Base-by-base conservation (phyloP, 2,797 vertebrate genomes). In the Phaenicophaeus curvirostris region DNA sequence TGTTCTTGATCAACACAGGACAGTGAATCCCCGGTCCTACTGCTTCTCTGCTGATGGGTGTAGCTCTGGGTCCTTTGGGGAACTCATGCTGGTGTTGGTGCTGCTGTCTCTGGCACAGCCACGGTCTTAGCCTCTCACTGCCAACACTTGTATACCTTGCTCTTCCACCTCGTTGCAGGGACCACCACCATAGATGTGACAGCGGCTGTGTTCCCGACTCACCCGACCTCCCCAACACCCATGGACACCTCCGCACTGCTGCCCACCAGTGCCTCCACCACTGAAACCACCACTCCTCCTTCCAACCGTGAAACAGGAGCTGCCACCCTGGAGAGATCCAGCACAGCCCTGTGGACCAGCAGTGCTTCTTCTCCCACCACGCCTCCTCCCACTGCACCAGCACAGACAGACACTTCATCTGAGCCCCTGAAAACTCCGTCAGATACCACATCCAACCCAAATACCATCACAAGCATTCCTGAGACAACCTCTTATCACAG, bases 11-110 rank as follows among this genome's bases (percentile, higher is more conserved):
- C 69, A 9, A 3, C 11, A 24, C 41, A 37, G 54, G 80, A 44
- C 0, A 1, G 53, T 3, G 69, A 71, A 35, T 6, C 5, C 25
- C 15, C 8, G 8, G 5, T 58, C 5, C 9, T 2, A 2, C 0
- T 2, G 11, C 1, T 62, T 61, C 6, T 2, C 0, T 10, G 35
- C 69, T 86, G 65, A 11, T 23, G 31, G 3, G 6, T 44, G 42
- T 41, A 78, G 58, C 48, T 58, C 33, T 30, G 74, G 15, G 50
- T 39, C 27, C 24, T 24, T 51, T 0, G 1, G 28, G 35, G 20
- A 61, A 13, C n/a, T 87, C 15, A 1, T 12, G 48, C 8, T 69
- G 33, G 33, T 59, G 39, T 7, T 24, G 39, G 2, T 66, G 59
- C 68, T 76, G 0, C 23, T 5, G 3, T 13, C 5, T 37, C 35